These are phyloP conservation scores for Seison nebaliae DNA, from an alignment of 1,140 invertebrate genomes.

Conservation along the genomic window DNA sequence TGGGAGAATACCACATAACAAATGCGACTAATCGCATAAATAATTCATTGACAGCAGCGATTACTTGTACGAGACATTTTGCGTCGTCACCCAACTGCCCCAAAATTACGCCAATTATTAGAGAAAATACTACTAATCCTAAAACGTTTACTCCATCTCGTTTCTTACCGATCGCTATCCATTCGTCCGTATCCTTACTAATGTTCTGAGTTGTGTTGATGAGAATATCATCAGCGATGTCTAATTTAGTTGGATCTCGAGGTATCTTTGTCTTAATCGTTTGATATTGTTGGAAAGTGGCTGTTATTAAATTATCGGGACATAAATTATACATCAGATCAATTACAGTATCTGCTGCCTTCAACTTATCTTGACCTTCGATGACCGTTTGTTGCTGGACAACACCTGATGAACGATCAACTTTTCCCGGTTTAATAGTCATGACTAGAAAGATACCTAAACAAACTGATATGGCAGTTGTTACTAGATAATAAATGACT, in stretches of 20 bases:
- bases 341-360: constrained; percentile 1
- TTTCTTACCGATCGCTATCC: not conserved
- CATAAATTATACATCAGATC: constrained; percentile 8
- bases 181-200: constrained; percentile 9
- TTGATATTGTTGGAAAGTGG: constrained; percentile 1
- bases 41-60: constrained; percentile 15
- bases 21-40: constrained; percentile 15
- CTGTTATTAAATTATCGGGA: constrained; percentile 7
- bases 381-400: not conserved
- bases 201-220: not conserved
- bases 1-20: constrained; percentile 49
- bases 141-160: constrained; percentile 17
- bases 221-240: constrained; percentile 10
- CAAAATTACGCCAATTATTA: constrained; percentile 16
- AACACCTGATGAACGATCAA: not conserved
- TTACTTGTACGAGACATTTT: constrained; percentile 15
- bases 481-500: constrained; percentile 2
- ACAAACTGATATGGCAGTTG: constrained; percentile 6
- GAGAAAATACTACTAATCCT: constrained; percentile 17
- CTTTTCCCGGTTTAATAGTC: constrained; percentile 29
- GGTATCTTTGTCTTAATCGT: not conserved
- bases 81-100: constrained; percentile 15
- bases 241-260: constrained; percentile 5
- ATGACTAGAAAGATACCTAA: constrained; percentile 28
- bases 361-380: constrained; percentile 7